Evolutionary conservation across 2,113 vertebrate genomes (phyloP).

Genomic region (Callipepla californica): DNA sequence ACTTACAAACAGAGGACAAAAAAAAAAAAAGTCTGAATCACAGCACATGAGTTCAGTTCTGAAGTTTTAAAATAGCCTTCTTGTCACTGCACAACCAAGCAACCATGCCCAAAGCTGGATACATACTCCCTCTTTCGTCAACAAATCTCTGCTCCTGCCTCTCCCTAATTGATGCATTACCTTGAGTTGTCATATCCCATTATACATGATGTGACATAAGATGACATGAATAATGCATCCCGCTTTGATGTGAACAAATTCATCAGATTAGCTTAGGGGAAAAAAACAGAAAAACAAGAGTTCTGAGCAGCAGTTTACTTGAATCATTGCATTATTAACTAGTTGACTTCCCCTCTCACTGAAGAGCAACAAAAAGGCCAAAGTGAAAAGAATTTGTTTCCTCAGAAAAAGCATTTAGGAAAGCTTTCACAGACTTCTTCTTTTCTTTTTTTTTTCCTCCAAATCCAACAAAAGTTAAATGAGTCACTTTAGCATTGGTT

Average conservation of each 20-base stretch:
- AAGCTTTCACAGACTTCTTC: background rate
- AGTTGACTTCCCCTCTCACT: background rate
- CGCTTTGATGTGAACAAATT: background rate
- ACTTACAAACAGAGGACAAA: background rate
- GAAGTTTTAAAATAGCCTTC: background rate
- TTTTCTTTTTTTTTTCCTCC: background rate
- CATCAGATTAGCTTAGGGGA: background rate
- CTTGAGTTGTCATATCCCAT: conserved; percentile 22
- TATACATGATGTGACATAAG: background rate
- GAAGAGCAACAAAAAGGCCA: background rate
- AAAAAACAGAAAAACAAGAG: conserved; percentile 11
- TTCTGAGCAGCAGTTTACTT: background rate
- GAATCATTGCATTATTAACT: background rate
- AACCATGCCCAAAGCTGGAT: background rate
- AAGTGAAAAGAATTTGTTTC: background rate
- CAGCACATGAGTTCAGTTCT: background rate
- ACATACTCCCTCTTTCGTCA: background rate
- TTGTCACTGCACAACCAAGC: background rate
- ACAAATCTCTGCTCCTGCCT: background rate
- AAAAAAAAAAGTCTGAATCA: background rate
- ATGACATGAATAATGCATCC: background rate
- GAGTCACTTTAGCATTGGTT: background rate
- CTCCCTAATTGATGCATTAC: background rate
- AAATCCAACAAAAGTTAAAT: background rate
- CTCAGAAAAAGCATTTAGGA: background rate